Evolutionary conservation across 2,888 invertebrate genomes (phyloP).

Genomic region (Xestia c-nigrum): DNA sequence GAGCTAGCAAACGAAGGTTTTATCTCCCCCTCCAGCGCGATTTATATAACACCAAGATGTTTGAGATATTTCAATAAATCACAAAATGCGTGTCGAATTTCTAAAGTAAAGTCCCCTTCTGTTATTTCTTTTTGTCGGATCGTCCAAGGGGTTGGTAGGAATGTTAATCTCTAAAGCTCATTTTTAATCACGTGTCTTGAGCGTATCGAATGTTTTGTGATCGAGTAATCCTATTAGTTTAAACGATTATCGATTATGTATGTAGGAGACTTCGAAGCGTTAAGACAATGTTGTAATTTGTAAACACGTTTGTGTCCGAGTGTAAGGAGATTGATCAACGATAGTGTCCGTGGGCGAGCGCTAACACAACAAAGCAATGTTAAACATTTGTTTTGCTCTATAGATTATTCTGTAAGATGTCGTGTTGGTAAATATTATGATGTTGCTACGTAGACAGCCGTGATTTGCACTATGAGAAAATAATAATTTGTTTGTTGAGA

Average conservation of each 20-base stretch:
- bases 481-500: constrained; percentile 71
- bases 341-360: constrained; percentile 77
- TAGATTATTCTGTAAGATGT: constrained; percentile 79
- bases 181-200: constrained; percentile 78
- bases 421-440: constrained; percentile 76
- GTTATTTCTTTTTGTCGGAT: constrained; percentile 77
- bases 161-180: constrained; percentile 84
- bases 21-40: constrained; percentile 85
- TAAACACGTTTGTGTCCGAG: constrained; percentile 69
- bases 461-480: constrained; percentile 75
- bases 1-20: constrained; percentile 83
- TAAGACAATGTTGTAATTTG: constrained; percentile 71
- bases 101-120: constrained; percentile 81
- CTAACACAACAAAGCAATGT: constrained; percentile 78
- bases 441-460: constrained; percentile 73
- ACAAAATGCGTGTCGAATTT: constrained; percentile 88
- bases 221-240: constrained; percentile 73
- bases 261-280: constrained; percentile 62
- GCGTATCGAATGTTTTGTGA: constrained; percentile 73
- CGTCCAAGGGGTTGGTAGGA: constrained; percentile 77
- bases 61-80: constrained; percentile 89
- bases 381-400: constrained; percentile 83
- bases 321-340: constrained; percentile 80
- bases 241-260: constrained; percentile 68
- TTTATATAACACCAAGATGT: constrained; percentile 86